These are phyloP conservation scores for Brotogeris chrysoptera DNA, from an alignment of 2,797 vertebrate genomes.

Conservation along the genomic window DNA sequence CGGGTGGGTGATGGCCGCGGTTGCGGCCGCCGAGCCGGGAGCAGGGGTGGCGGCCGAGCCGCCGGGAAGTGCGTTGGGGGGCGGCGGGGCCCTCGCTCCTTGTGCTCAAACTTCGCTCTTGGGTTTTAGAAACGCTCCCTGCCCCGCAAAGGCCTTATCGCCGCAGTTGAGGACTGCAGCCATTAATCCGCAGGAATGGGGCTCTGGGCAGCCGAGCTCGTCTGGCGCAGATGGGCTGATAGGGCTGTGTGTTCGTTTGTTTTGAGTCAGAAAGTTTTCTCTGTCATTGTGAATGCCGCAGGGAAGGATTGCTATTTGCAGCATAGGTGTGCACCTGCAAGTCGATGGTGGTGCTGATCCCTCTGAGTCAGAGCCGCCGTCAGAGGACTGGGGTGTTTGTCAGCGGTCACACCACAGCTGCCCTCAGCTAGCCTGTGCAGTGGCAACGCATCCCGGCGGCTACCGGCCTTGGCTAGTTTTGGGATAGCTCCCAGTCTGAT, in stretches of 20 bases:
- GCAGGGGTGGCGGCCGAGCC: neutral
- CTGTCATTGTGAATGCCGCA: neutral
- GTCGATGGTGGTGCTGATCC: no score
- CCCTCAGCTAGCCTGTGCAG: fast-evolving
- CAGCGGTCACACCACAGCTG: neutral
- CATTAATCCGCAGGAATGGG: neutral
- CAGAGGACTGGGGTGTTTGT: neutral
- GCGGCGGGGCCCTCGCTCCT: neutral
- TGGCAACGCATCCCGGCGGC: fast-evolving
- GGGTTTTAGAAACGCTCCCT: neutral
- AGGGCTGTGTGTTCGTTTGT: neutral
- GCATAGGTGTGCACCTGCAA: neutral
- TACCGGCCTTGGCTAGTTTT: neutral
- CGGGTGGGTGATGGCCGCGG: no score
- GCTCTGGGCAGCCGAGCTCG: neutral
- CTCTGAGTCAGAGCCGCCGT: neutral
- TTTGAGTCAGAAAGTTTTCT: neutral
- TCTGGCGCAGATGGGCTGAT: fast-evolving
- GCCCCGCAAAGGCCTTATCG: neutral
- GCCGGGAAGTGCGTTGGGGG: no score
- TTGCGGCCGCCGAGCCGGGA: no score
- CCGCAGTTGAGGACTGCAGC: neutral
- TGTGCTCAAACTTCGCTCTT: neutral
- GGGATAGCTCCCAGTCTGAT: neutral
- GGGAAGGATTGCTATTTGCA: neutral